Evolutionary conservation across 1,140 invertebrate genomes (phyloP).

Genomic region (Gryllus bimaculatus): DNA sequence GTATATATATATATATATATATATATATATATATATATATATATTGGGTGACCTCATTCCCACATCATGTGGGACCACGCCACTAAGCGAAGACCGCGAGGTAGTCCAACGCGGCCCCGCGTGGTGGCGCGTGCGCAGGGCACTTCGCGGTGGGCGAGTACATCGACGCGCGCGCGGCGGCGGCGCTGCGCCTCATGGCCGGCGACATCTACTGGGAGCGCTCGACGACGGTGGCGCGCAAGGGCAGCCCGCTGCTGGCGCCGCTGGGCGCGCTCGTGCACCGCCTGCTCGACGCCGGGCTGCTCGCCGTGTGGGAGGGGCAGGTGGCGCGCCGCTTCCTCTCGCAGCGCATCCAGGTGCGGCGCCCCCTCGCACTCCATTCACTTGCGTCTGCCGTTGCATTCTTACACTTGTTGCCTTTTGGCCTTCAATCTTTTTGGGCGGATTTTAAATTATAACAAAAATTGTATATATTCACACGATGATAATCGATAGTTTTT

Average conservation of each 20-base stretch:
- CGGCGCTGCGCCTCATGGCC: slow-evolving; percentile 3
- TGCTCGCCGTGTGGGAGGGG: slow-evolving; percentile 8
- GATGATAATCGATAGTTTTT: no score
- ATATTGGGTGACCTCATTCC: no score
- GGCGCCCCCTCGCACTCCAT: not conserved
- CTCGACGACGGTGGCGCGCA: not conserved
- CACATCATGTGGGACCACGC: no score
- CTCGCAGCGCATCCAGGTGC: not conserved
- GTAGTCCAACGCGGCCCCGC: no score
- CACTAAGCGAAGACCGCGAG: no score
- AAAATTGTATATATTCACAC: no score
- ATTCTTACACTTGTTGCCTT: no score
- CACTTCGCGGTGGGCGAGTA: slow-evolving; percentile 14
- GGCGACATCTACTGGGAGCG: slow-evolving; percentile 9
- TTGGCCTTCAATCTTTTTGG: no score
- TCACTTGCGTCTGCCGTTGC: no score
- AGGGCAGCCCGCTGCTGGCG: not conserved
- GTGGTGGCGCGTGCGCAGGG: slow-evolving; percentile 37
- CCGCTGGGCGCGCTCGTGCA: slow-evolving; percentile 1
- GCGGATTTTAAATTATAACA: no score
- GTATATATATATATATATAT: no score
- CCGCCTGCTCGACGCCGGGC: slow-evolving; percentile 7
- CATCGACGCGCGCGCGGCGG: not conserved
- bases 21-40: no score
- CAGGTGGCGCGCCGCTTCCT: slow-evolving; percentile 3